Conservation (phyloP, 2,797 vertebrate species). For the Hypotaenidia okinawae region DNA sequence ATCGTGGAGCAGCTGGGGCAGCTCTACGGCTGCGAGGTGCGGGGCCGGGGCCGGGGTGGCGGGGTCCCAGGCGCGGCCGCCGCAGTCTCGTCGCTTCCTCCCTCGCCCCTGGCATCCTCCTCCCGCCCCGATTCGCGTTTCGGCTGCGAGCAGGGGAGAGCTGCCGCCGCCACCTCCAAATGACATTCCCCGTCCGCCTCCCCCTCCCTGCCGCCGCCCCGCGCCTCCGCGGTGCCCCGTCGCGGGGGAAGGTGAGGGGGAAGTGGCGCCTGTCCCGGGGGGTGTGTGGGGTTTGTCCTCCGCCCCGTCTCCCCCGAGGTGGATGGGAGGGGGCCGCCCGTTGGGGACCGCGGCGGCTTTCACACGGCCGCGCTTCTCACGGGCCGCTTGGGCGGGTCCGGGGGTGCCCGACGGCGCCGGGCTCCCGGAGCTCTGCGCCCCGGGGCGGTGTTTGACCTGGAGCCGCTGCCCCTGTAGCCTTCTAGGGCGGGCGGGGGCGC, state of each 20-base stretch:
- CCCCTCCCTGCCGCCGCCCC: neutral
- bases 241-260: neutral
- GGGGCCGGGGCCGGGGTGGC: neutral
- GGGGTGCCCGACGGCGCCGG: neutral
- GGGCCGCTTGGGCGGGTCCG: neutral
- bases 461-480: neutral
- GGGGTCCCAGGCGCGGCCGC: neutral
- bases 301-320: neutral
- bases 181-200: constrained; percentile 38
- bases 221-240: neutral
- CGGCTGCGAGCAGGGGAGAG: neutral
- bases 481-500: neutral
- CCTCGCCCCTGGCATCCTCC: neutral
- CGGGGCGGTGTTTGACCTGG: neutral
- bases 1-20: constrained; percentile 96
- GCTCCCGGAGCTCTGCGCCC: neutral
- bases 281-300: neutral
- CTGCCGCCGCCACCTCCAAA: constrained; percentile 49
- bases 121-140: neutral
- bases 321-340: neutral
- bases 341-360: neutral
- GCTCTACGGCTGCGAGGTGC: constrained; percentile 94
- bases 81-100: neutral
- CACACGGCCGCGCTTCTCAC: neutral
- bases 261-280: neutral